Percentiles rank a stretch among this genome's conserved stretches.
Evolutionary conservation across 2,888 invertebrate genomes (phyloP).

Genomic region (Tipula vernalis): DNA sequence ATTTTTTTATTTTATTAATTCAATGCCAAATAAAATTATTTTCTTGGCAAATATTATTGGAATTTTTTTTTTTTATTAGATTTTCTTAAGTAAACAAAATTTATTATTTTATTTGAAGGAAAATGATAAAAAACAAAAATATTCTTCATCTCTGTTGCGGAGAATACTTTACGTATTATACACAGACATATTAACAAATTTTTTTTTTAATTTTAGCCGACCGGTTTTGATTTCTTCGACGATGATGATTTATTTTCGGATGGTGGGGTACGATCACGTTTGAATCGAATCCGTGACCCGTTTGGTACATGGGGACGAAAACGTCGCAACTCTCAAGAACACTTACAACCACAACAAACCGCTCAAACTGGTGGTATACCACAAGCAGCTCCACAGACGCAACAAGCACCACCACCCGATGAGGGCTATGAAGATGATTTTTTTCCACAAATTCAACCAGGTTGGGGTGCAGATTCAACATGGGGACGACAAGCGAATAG

Average conservation of each 20-base stretch:
- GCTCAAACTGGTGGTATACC: neutral
- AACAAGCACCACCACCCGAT: neutral
- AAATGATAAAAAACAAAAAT: neutral
- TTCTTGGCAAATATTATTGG: neutral
- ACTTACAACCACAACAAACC: neutral
- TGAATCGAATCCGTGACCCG: conserved; percentile 32
- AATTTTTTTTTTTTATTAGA: neutral
- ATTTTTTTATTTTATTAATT: neutral
- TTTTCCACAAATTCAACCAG: neutral
- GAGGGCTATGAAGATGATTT: neutral
- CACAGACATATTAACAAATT: neutral
- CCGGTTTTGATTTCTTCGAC: conserved; percentile 29
- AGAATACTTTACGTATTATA: neutral
- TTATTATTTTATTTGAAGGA: neutral
- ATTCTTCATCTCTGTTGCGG: neutral
- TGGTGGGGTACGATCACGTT: conserved; percentile 30
- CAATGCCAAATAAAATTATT: neutral
- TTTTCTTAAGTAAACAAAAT: neutral
- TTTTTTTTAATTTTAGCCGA: conserved; percentile 22
- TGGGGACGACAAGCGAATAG: neutral
- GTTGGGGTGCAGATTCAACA: neutral
- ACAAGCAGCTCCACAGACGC: neutral
- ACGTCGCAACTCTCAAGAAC: conserved; percentile 23
- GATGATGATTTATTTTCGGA: conserved; percentile 29
- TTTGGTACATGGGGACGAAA: conserved; percentile 34